Evolutionary conservation across 2,888 invertebrate genomes (phyloP), one percentile per base, ranked within the genome.

Genomic region (Lochmaea capreae): DNA sequence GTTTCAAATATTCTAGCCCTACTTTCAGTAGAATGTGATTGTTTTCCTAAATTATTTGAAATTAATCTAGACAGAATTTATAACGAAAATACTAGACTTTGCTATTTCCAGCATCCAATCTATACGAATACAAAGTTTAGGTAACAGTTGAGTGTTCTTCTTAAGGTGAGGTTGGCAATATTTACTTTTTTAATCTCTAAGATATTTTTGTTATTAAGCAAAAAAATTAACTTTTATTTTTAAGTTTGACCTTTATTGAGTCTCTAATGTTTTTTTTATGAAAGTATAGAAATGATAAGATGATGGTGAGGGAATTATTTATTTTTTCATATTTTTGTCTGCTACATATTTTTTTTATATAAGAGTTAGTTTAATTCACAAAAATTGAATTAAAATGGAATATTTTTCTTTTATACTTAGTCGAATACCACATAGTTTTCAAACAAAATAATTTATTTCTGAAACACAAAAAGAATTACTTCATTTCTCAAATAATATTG

Each of bases 141-240:
- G 46, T 46, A 26, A 65, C 18, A 33, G 22, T 42, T 65, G 26
- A 65, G 49, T 54, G 42, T 65, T 65, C 22, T 65, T 59, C 16
- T 66, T 66, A 54, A 12, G 57, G 66, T 66, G 66, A 66, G 57
- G 57, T 66, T 66, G 66, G 66, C 16, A 14, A 54, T 57, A 66
- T 57, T 54, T 66, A 57, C 42, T 66, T 66, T 33, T 66, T 57
- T 57, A 57, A 66, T 66, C 39, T 57, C 12, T 66, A 18, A 66
- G 18, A 33, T 39, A 33, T 39, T 66, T 66, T 57, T 66, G 57
- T 66, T 65, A n/a, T n/a, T 18, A 66, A 54, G 42, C 16, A 57
- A 66, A 66, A 66, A 33, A 63, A 63, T 12, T 66, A 57, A 66
- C 26, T 8, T 6, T 66, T 54, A 66, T 54, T 12, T 66, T 66